Percentiles rank a stretch among this genome's conserved stretches.
These are phyloP conservation scores for Charina bottae DNA, from an alignment of 2,113 vertebrate genomes.

Conservation along the genomic window DNA sequence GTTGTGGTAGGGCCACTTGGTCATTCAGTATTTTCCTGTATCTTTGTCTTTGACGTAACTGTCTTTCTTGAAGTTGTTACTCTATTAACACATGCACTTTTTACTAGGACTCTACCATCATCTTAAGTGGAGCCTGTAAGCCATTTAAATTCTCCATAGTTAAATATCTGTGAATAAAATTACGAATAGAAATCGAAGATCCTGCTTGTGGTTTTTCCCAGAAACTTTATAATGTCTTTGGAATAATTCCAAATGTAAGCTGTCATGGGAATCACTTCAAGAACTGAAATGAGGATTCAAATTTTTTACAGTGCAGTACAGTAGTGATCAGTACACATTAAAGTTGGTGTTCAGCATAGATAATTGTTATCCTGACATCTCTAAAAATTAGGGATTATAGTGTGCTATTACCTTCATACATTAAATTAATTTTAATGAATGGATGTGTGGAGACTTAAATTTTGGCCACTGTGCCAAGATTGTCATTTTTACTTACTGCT, in stretches of 20 bases:
- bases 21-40: conserved; percentile 19
- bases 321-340: background rate
- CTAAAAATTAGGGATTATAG: background rate
- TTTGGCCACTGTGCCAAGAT: background rate
- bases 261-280: background rate
- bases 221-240: background rate
- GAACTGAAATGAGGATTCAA: background rate
- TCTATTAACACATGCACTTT: background rate
- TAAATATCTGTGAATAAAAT: background rate
- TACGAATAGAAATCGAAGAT: background rate
- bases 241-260: background rate
- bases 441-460: background rate
- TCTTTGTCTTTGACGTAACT: background rate
- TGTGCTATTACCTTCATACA: background rate
- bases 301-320: background rate
- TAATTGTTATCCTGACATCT: background rate
- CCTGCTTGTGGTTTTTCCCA: background rate
- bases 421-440: conserved; percentile 8
- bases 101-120: background rate
- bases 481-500: background rate
- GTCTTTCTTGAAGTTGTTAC: background rate
- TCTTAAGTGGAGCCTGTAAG: background rate
- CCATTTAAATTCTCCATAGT: background rate
- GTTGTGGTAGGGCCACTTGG: background rate
- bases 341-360: background rate